Evolutionary conservation across 92 coral and sea anemone genomes (phyloP).

Genomic region (Metridium senile): DNA sequence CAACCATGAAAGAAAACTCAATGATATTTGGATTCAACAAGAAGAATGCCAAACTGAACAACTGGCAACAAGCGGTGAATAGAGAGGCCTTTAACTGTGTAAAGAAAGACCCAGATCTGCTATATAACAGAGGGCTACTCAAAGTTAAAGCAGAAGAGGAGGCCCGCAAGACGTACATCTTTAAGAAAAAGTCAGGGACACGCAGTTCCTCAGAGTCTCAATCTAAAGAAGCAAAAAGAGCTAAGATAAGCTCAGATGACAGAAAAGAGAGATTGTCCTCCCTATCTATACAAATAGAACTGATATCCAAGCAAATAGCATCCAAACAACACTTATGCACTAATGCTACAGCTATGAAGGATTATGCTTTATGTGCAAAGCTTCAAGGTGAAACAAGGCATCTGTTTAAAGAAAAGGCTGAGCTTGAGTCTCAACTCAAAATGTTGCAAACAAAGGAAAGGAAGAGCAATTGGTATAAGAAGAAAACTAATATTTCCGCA

Average conservation of each 20-base stretch:
- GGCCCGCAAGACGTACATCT: slow-evolving; percentile 49
- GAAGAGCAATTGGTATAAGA: slow-evolving; percentile 46
- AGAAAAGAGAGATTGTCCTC: slow-evolving; percentile 41
- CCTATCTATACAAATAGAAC: slow-evolving; percentile 43
- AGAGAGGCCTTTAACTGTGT: slow-evolving; percentile 28
- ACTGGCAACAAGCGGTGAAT: slow-evolving; percentile 63
- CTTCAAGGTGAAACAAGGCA: slow-evolving; percentile 46
- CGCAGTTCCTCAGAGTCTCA: slow-evolving; percentile 30
- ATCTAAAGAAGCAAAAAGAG: slow-evolving; percentile 25
- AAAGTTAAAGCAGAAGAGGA: slow-evolving; percentile 48
- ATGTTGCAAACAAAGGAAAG: slow-evolving; percentile 42
- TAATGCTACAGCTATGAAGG: slow-evolving; percentile 30
- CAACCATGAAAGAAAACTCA: background rate
- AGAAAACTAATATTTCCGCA: background rate
- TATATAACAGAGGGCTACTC: slow-evolving; percentile 42
- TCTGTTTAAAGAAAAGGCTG: slow-evolving; percentile 15
- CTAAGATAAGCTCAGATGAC: slow-evolving; percentile 41
- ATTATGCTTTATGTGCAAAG: slow-evolving; percentile 31
- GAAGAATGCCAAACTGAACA: slow-evolving; percentile 26
- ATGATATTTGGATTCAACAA: background rate
- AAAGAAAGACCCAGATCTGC: slow-evolving; percentile 40
- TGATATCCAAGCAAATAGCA: slow-evolving; percentile 45
- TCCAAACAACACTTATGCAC: slow-evolving; percentile 38
- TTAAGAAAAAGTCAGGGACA: too few species aligned
- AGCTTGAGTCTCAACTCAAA: slow-evolving; percentile 31